phyloP scores from a whole-genome alignment of 2,113 vertebrate genomes.

The Nanorana parkeri region DNA sequence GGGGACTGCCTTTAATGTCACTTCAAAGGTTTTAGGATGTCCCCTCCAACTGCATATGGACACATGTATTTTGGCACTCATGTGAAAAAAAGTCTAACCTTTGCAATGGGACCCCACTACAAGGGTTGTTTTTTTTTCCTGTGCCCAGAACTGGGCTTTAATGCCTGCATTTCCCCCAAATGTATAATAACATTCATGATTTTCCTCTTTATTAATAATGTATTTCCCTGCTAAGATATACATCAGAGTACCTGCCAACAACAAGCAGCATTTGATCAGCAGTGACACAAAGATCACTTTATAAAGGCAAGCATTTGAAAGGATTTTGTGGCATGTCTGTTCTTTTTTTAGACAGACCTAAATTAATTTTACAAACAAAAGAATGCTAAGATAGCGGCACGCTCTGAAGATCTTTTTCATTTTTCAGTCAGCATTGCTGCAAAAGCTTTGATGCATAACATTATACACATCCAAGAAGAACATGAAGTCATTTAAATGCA shows the following conservation, averaged over 20 bases:
- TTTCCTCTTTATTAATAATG: conserved; percentile 27
- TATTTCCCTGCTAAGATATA: neutral
- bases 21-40: too few species aligned
- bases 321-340: neutral
- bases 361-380: conserved; percentile 49
- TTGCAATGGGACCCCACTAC: too few species aligned
- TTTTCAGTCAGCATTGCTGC: conserved; percentile 38
- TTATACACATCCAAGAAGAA: conserved; percentile 48
- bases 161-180: too few species aligned
- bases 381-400: conserved; percentile 34
- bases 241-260: neutral
- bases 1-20: too few species aligned
- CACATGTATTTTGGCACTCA: too few species aligned
- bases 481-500: conserved; percentile 50
- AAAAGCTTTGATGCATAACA: conserved; percentile 49
- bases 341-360: conserved; percentile 35
- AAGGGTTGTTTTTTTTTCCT: too few species aligned
- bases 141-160: too few species aligned
- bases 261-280: conserved; percentile 9
- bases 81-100: too few species aligned
- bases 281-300: conserved; percentile 1
- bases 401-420: conserved; percentile 27
- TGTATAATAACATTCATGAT: neutral
- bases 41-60: too few species aligned
- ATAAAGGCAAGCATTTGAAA: conserved; percentile 2